Evolutionary conservation across 2,888 invertebrate species (phyloP), one percentile per base, ranked within the genome.

Genomic region (Mythimna ferrago): DNA sequence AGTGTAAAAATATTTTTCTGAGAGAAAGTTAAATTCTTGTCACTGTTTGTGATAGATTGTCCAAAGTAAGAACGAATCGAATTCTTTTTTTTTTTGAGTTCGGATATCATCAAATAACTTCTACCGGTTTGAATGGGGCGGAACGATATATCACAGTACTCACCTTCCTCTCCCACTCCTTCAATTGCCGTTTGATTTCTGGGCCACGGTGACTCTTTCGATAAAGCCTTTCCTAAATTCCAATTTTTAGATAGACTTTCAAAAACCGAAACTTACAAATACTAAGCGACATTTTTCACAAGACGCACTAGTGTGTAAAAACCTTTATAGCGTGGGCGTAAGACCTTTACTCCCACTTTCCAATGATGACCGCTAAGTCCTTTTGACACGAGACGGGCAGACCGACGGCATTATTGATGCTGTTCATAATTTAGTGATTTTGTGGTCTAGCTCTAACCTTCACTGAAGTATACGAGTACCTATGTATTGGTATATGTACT

Each of bases 381-480:
- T 32, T 76, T 71, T 71, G 68, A 71, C 19, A 56, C 32, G 7
- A 53, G 66, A 60, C 63, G 53, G 38, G 21, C 54, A 10, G 11
- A 38, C 63, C 53, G 63, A 57, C 26, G 3, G 72, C 32, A 71
- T 79, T 58, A 76, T 62, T 76, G 26, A 76, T 71, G 54, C 14
- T 26, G 21, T 66, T 48, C 44, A 66, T 77, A 53, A 73, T 48
- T 73, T 26, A 79, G n/a, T 51, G 48, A 41, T 58, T 66, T 54
- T 44, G 56, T 35, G 21, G 44, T 56, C 16, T 48, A 65, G 57
- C 26, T 78, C 9, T 48, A 48, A 14, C 5, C 6, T 44, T n/a
- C 51, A 35, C 51, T 14, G 9, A 21, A 7, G 32, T 19, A 14
- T 9, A 44, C 14, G 44, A 44, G 14, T 44, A 1, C 6, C 14